Percentiles rank a stretch among this genome's conserved stretches.
Evolutionary conservation across 2,113 vertebrate species (phyloP).

Genomic region (Calyptommatus sinebrachiatus): DNA sequence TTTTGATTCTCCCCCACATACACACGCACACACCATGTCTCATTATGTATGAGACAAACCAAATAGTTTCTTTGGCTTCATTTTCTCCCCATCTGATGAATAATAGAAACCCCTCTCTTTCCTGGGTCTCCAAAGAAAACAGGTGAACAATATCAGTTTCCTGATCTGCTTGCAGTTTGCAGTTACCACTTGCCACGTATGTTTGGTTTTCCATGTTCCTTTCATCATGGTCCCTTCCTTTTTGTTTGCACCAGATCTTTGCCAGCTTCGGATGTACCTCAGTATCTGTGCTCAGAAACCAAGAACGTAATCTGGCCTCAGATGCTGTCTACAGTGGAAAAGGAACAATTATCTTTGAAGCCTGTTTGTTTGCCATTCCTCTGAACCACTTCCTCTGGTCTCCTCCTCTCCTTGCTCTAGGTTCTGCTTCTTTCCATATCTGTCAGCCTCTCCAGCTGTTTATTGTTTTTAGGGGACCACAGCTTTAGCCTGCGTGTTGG

Average conservation of each 20-base stretch:
- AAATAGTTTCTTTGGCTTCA: neutral
- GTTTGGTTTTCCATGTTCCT: neutral
- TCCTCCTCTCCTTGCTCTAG: constrained; percentile 9
- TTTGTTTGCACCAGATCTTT: neutral
- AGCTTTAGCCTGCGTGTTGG: constrained; percentile 13
- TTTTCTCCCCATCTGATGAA: neutral
- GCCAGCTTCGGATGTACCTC: neutral
- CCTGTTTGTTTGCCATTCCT: constrained; percentile 18
- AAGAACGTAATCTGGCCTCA: neutral
- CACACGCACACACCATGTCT: neutral
- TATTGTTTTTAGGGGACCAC: constrained; percentile 17
- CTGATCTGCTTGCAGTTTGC: neutral
- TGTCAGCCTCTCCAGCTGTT: constrained; percentile 19
- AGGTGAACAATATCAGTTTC: neutral
- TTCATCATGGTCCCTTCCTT: neutral
- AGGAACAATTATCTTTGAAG: constrained; percentile 6
- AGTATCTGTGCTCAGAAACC: neutral
- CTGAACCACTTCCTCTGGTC: constrained; percentile 25
- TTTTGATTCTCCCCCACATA: neutral
- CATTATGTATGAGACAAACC: neutral
- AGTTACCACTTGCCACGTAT: neutral
- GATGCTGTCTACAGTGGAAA: constrained; percentile 1
- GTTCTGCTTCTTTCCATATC: constrained; percentile 25
- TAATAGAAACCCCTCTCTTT: neutral
- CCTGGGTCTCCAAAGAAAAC: constrained; percentile 16